phyloP scores from a whole-genome alignment of 1,140 invertebrate genomes.

The Sycophila sp. region DNA sequence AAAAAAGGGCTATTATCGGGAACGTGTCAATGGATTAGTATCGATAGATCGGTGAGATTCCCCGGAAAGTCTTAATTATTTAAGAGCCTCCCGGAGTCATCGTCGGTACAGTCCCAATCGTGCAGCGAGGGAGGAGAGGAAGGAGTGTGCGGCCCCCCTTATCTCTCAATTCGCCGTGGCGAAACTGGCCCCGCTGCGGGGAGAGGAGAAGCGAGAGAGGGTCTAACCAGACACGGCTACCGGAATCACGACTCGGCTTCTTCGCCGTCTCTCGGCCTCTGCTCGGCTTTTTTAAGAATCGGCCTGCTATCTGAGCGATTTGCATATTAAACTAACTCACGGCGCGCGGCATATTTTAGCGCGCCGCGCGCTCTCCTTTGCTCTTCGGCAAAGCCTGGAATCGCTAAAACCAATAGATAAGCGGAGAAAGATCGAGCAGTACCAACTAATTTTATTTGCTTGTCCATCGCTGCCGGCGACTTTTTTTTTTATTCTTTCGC shows the following conservation, averaged over 20 bases:
- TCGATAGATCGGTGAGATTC: slow-evolving; percentile 22
- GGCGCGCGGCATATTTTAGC: slow-evolving; percentile 59
- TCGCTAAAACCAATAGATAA: slow-evolving; percentile 10
- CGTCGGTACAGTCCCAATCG: no score
- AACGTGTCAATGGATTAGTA: slow-evolving; percentile 15
- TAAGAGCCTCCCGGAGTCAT: slow-evolving; percentile 7
- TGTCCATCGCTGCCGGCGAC: neutral
- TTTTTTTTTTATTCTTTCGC: neutral
- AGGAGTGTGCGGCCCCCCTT: slow-evolving; percentile 46
- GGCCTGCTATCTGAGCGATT: slow-evolving; percentile 58
- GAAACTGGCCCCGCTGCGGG: neutral
- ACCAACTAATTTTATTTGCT: slow-evolving; percentile 27
- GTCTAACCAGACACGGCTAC: slow-evolving; percentile 53
- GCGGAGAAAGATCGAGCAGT: slow-evolving; percentile 3
- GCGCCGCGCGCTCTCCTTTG: neutral
- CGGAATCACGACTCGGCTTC: slow-evolving; percentile 59
- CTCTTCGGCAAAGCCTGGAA: neutral
- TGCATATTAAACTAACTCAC: slow-evolving; percentile 64
- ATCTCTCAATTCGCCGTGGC: slow-evolving; percentile 54
- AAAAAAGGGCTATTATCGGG: neutral
- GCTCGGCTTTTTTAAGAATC: slow-evolving; percentile 52
- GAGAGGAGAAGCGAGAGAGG: neutral
- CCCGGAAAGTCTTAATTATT: slow-evolving; percentile 31
- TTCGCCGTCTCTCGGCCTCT: slow-evolving; percentile 37
- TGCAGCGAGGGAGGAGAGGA: neutral